Evolutionary conservation across 1,140 invertebrate species (phyloP).

Genomic region (Cardiocondyla obscurior): DNA sequence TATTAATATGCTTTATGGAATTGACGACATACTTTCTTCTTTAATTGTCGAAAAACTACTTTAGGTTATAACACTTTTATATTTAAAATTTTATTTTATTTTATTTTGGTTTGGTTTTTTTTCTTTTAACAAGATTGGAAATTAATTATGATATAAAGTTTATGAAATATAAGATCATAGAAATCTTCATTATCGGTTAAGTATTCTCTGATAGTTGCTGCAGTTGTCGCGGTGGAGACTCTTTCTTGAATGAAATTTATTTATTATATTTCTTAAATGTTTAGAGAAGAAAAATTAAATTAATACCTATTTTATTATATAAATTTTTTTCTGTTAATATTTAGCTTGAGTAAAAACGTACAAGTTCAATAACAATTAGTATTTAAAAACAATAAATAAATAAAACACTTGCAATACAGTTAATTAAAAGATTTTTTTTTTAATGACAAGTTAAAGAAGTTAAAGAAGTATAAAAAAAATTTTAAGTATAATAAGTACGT

Average conservation of each 20-base stretch:
- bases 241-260: slow-evolving; percentile 50
- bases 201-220: slow-evolving; percentile 66
- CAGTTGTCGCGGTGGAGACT: slow-evolving; percentile 74
- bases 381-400: background rate
- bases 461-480: background rate
- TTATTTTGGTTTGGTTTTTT: no score
- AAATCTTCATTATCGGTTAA: slow-evolving; percentile 72
- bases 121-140: background rate
- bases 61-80: background rate
- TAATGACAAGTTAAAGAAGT: slow-evolving; percentile 24
- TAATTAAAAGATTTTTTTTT: slow-evolving; percentile 31
- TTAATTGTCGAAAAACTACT: background rate
- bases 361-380: background rate
- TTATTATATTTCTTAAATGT: background rate
- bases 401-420: background rate
- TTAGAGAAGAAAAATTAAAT: background rate
- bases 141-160: background rate
- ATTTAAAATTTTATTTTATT: background rate
- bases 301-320: background rate
- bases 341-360: background rate
- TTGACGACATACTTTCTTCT: background rate
- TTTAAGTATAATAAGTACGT: background rate
- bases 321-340: background rate
- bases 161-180: slow-evolving; percentile 37
- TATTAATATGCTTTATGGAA: background rate